Conservation (phyloP, 2,888 invertebrate genomes). For the Phymatocera aterrima region DNA sequence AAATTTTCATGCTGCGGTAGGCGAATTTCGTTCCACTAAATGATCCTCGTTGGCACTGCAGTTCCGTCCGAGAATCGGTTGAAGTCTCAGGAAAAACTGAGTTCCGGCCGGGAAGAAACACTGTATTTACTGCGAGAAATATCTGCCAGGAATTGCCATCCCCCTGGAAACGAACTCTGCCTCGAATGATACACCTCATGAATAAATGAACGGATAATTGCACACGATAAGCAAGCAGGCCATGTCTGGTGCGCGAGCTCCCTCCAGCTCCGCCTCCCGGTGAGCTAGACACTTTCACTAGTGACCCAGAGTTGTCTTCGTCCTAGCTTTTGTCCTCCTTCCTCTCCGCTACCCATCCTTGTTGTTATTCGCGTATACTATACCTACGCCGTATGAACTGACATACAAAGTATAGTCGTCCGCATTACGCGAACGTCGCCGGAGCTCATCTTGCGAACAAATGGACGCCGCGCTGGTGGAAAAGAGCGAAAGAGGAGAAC, state of each 20-base stretch:
- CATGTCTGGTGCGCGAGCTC: slow-evolving; percentile 11
- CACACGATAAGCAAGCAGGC: neutral
- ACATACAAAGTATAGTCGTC: neutral
- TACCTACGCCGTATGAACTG: neutral
- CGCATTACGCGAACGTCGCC: neutral
- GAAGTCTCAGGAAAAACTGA: no score
- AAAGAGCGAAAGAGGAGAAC: neutral
- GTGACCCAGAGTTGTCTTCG: slow-evolving; percentile 70
- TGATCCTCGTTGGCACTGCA: no score
- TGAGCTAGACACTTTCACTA: slow-evolving; percentile 69
- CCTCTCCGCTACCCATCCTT: neutral
- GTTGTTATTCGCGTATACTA: neutral
- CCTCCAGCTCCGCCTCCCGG: slow-evolving; percentile 19
- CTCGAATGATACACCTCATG: neutral
- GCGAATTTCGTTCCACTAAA: no score
- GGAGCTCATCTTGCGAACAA: neutral
- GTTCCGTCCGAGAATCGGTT: no score
- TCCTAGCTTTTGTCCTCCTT: slow-evolving; percentile 30
- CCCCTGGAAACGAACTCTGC: neutral
- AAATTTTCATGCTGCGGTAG: no score
- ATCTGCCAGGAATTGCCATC: no score
- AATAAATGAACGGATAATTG: slow-evolving; percentile 7
- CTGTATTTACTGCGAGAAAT: no score
- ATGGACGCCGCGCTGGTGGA: neutral
- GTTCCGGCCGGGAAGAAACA: no score